phyloP scores from a whole-genome alignment of 2,888 invertebrate species.

The Plemyria rubiginata region DNA sequence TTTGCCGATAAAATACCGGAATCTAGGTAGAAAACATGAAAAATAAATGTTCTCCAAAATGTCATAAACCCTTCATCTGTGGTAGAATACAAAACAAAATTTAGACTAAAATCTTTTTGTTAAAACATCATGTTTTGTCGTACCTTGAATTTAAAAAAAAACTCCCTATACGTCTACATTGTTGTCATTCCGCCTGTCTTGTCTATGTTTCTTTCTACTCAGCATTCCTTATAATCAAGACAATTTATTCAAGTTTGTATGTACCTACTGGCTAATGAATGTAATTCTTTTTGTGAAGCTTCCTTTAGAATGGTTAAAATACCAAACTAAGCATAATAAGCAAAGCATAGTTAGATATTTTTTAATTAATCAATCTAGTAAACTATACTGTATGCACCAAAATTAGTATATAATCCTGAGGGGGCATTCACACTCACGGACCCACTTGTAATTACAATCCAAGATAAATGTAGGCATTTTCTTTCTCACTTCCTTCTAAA shows the following conservation, averaged over 20 bases:
- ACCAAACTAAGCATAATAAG: no score
- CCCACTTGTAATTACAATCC: no score
- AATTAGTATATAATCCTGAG: no score
- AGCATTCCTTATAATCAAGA: conserved; percentile 4
- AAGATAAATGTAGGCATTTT: no score
- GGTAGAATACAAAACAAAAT: no score
- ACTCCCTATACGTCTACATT: background rate
- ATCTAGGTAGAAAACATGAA: no score
- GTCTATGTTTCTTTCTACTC: conserved; percentile 4
- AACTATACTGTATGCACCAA: background rate
- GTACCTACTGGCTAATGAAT: background rate
- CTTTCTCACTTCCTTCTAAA: no score
- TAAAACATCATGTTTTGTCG: background rate
- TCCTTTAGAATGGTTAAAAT: conserved; percentile 5
- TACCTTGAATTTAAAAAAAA: background rate
- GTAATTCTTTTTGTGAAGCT: background rate
- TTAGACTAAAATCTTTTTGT: no score
- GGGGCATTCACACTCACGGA: no score
- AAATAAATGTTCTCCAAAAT: no score
- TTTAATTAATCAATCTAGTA: background rate
- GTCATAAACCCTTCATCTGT: no score
- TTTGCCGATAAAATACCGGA: no score
- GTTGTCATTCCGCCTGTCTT: background rate
- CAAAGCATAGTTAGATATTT: background rate
- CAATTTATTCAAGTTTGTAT: conserved; percentile 3